phyloP scores from a whole-genome alignment of 1,140 invertebrate species.

The Mesaphorura yosii region DNA sequence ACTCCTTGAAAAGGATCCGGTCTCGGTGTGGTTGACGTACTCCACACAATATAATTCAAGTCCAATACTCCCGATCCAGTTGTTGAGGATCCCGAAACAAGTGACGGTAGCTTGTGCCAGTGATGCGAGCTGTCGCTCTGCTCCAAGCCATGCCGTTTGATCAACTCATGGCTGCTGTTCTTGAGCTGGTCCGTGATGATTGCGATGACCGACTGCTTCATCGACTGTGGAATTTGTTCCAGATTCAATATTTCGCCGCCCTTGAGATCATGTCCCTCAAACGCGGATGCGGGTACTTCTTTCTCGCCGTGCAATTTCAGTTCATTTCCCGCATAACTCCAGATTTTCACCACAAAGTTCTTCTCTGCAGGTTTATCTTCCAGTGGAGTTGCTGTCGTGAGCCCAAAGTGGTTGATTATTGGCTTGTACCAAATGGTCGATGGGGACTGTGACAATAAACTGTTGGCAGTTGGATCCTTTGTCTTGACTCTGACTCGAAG shows the following conservation, averaged over 20 bases:
- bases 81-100: background rate
- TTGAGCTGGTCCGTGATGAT: background rate
- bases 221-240: constrained; percentile 10
- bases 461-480: constrained; percentile 10
- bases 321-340: constrained; percentile 15
- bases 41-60: background rate
- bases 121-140: too few species aligned
- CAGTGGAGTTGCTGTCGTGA: background rate
- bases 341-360: constrained; percentile 21
- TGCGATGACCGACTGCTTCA: constrained; percentile 6
- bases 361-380: constrained; percentile 1
- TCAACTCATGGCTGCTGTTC: background rate
- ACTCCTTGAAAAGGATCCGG: background rate
- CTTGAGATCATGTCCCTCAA: constrained; percentile 3
- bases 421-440: constrained; percentile 25
- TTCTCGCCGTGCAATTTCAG: constrained; percentile 13
- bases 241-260: constrained; percentile 19
- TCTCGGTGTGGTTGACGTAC: background rate
- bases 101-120: background rate
- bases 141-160: too few species aligned
- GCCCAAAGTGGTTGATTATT: constrained; percentile 17
- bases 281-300: constrained; percentile 13
- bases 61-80: background rate
- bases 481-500: too few species aligned
- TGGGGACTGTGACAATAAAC: too few species aligned